Evolutionary conservation across 2,888 invertebrate species (phyloP).

Genomic region (Callosobruchus maculatus): DNA sequence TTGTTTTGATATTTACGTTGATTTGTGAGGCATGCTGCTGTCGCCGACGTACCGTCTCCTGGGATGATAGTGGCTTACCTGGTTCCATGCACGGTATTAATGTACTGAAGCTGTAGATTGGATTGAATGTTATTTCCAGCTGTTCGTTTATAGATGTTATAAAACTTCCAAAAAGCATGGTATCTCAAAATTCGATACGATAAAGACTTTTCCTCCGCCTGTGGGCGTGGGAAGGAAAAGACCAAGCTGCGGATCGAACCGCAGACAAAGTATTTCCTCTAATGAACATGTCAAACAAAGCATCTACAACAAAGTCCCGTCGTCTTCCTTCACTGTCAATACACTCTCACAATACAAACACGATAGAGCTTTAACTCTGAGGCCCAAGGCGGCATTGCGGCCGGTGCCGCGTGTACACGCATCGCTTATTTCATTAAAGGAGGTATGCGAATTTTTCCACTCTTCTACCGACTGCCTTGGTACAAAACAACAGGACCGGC

Average conservation of each 20-base stretch:
- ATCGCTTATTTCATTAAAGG: background rate
- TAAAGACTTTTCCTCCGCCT: too few relatives aligned
- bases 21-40: too few relatives aligned
- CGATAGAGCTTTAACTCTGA: background rate
- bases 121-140: too few relatives aligned
- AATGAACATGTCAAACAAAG: background rate
- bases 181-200: too few relatives aligned
- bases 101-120: too few relatives aligned
- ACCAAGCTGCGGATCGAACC: background rate
- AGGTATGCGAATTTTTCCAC: background rate
- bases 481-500: too few relatives aligned
- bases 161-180: too few relatives aligned
- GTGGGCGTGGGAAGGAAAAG: background rate
- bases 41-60: too few relatives aligned
- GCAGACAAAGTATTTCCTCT: background rate
- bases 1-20: too few relatives aligned
- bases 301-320: background rate
- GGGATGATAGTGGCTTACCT: too few relatives aligned
- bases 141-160: too few relatives aligned
- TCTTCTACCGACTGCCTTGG: background rate
- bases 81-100: too few relatives aligned
- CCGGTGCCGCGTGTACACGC: background rate
- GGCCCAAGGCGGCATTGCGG: background rate
- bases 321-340: background rate
- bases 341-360: background rate